Evolutionary conservation across 2,888 invertebrate species (phyloP).

Genomic region (Psococerastis gibbosa): DNA sequence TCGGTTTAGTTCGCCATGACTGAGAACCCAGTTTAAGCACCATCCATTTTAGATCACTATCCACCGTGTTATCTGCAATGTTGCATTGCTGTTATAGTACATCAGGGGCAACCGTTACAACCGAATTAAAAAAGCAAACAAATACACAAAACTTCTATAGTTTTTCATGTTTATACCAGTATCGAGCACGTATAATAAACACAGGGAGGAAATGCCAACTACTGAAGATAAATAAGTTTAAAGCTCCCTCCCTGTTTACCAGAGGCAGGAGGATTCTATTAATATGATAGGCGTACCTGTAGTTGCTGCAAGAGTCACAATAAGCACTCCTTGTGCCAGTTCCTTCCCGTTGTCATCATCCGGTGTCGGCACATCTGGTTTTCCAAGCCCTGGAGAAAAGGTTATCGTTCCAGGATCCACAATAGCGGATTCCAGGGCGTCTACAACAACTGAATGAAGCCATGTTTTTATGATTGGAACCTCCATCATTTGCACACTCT

Average conservation of each 20-base stretch:
- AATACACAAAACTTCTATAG: too few relatives aligned
- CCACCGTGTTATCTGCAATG: conserved; percentile 1
- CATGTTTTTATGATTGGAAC: conserved; percentile 32
- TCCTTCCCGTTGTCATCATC: conserved; percentile 19
- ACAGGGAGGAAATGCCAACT: too few relatives aligned
- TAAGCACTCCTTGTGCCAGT: conserved; percentile 28
- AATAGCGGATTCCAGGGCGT: conserved; percentile 27
- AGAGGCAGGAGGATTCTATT: conserved; percentile 11
- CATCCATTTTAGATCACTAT: conserved; percentile 29
- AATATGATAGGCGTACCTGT: not conserved
- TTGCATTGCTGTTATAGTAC: too few relatives aligned
- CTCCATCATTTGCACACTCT: conserved; percentile 32
- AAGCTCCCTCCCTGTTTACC: too few relatives aligned
- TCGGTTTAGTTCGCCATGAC: conserved; percentile 26
- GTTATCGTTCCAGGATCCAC: conserved; percentile 28
- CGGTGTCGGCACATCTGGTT: conserved; percentile 23
- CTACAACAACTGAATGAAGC: conserved; percentile 33
- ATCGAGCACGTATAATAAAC: too few relatives aligned
- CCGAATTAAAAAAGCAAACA: too few relatives aligned
- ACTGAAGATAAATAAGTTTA: too few relatives aligned
- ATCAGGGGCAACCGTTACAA: too few relatives aligned
- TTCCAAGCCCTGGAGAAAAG: conserved; percentile 22
- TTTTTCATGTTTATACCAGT: too few relatives aligned
- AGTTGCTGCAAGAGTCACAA: conserved; percentile 24
- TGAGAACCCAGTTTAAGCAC: conserved; percentile 27